Conservation (phyloP, 2,888 invertebrate genomes). For the Drosophila hawaiiensis region DNA sequence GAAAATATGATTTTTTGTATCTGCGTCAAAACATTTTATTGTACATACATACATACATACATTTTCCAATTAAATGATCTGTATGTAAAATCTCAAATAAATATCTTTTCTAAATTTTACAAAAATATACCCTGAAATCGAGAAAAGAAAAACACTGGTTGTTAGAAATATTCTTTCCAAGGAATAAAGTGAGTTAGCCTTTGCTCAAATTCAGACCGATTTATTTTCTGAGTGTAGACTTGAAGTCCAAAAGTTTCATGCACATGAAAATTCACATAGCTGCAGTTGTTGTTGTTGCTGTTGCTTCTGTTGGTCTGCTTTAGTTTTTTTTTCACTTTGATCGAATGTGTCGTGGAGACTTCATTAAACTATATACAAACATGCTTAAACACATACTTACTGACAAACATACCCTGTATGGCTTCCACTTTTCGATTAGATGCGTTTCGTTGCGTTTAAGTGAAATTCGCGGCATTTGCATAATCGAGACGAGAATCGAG, state of each 20-base stretch:
- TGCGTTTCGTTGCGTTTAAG: conserved; percentile 30
- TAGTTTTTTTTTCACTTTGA: neutral
- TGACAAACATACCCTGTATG: conserved; percentile 12
- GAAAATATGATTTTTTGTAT: neutral
- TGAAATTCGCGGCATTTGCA: conserved; percentile 54
- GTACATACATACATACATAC: neutral
- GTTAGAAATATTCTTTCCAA: neutral
- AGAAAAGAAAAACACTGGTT: neutral
- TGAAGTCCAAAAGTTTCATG: neutral
- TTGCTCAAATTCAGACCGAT: neutral
- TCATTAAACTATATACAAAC: conserved; percentile 3
- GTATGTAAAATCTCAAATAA: no score
- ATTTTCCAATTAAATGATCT: neutral
- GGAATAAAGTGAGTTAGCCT: neutral
- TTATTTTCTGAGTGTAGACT: neutral
- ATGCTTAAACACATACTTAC: neutral
- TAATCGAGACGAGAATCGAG: conserved; percentile 28
- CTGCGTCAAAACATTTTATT: no score
- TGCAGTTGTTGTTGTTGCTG: neutral
- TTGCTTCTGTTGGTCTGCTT: neutral
- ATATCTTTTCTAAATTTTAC: neutral
- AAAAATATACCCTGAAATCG: neutral
- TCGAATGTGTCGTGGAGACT: conserved; percentile 21
- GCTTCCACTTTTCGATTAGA: conserved; percentile 43
- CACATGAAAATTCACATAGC: conserved; percentile 1